These are phyloP conservation scores for Adelphocoris suturalis DNA, from an alignment of 2,888 invertebrate genomes.

Conservation along the genomic window DNA sequence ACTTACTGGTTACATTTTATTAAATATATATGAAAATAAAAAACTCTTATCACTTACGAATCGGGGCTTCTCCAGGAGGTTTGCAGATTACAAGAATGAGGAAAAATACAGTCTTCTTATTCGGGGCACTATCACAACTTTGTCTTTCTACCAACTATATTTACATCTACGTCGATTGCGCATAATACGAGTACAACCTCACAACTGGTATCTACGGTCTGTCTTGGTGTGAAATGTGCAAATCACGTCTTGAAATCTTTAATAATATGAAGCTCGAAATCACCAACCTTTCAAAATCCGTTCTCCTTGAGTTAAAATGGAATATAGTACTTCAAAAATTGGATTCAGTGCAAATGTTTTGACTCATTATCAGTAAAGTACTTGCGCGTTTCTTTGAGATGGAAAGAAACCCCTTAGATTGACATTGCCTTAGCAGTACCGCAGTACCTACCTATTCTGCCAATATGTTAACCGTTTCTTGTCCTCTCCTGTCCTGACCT, in stretches of 20 bases:
- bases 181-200: background rate
- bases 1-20: background rate
- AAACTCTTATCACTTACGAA: background rate
- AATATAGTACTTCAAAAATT: too few species aligned
- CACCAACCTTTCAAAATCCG: too few species aligned
- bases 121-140: slow-evolving; percentile 57
- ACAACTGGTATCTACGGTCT: background rate
- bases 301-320: too few species aligned
- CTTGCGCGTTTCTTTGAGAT: too few species aligned
- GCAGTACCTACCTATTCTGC: too few species aligned
- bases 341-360: too few species aligned
- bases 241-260: background rate
- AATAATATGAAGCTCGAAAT: too few species aligned
- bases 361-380: too few species aligned
- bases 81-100: slow-evolving; percentile 5
- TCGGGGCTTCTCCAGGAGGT: background rate
- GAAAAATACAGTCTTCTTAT: slow-evolving; percentile 68
- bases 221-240: background rate
- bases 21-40: slow-evolving; percentile 53
- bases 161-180: slow-evolving; percentile 2
- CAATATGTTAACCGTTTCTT: too few species aligned
- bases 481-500: too few species aligned
- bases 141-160: slow-evolving; percentile 2
- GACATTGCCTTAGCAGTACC: too few species aligned
- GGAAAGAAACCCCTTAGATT: too few species aligned